These are phyloP conservation scores for Dasypogon diadema DNA, from an alignment of 2,888 invertebrate genomes.

Conservation along the genomic window DNA sequence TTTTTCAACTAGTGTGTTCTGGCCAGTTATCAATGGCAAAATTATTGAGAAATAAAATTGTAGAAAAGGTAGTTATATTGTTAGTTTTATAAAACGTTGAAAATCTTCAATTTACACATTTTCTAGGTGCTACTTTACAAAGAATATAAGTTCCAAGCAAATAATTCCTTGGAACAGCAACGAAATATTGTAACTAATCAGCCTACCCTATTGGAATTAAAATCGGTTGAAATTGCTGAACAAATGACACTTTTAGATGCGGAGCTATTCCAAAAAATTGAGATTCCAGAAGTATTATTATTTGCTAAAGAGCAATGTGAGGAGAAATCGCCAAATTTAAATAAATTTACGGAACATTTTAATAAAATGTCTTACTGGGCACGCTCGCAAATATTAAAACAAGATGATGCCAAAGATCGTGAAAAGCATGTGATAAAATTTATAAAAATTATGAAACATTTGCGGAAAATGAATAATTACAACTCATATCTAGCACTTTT, in stretches of 20 bases:
- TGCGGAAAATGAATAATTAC: conserved; percentile 97
- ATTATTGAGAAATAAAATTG: conserved; percentile 87
- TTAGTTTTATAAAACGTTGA: background rate
- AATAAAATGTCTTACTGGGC: conserved; percentile 99
- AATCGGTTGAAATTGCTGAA: conserved; percentile 94
- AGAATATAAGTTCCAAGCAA: conserved; percentile 65
- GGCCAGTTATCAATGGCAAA: conserved; percentile 94
- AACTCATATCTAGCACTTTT: conserved; percentile 97
- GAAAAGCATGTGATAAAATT: conserved; percentile 96
- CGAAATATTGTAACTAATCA: conserved; percentile 72
- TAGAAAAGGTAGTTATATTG: conserved; percentile 81
- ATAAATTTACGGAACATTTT: conserved; percentile 97
- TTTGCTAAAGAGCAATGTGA: conserved; percentile 99
- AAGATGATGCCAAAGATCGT: conserved; percentile 92
- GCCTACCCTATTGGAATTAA: conserved; percentile 87
- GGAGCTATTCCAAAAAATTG: conserved; percentile 94
- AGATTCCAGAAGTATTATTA: conserved; percentile 95
- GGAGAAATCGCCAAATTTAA: conserved; percentile 95
- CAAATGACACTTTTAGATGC: conserved; percentile 98
- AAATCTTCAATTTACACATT: background rate
- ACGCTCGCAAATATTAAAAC: conserved; percentile 90
- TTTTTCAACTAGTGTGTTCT: conserved; percentile 90
- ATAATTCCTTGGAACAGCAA: conserved; percentile 69
- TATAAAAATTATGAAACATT: conserved; percentile 98
- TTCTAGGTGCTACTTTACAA: conserved; percentile 64